phyloP scores from a whole-genome alignment of 2,113 vertebrate genomes.

The Malaclemys terrapin region DNA sequence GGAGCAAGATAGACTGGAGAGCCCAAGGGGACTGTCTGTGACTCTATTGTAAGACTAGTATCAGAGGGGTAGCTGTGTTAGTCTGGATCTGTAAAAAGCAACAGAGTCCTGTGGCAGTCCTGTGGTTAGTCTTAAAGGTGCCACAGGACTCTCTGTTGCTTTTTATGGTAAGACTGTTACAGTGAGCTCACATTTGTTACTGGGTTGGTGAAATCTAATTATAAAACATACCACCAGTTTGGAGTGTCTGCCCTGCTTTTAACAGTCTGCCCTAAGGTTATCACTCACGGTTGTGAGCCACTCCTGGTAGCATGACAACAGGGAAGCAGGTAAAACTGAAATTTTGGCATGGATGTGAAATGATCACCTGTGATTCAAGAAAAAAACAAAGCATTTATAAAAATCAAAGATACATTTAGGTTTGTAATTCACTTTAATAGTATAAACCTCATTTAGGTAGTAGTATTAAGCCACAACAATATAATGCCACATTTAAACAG shows the following conservation, averaged over 20 bases:
- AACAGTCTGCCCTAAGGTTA: not conserved
- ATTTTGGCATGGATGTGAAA: not conserved
- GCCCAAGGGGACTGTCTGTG: no score
- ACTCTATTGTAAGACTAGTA: not conserved
- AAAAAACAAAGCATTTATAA: not conserved
- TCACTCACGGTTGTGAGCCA: not conserved
- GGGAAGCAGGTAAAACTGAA: not conserved
- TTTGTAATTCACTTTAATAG: constrained; percentile 82
- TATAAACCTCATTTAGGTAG: constrained; percentile 84
- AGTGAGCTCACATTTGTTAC: not conserved
- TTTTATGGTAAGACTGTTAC: not conserved
- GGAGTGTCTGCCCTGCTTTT: not conserved
- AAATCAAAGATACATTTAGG: constrained; percentile 1
- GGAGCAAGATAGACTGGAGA: not conserved
- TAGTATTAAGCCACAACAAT: constrained; percentile 89
- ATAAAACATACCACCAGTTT: not conserved
- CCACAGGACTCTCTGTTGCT: no score
- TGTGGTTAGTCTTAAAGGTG: no score
- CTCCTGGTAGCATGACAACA: not conserved
- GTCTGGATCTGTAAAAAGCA: no score
- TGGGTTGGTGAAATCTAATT: not conserved
- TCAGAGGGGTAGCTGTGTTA: no score
- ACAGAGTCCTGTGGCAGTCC: no score
- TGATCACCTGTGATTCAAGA: not conserved
- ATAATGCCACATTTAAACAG: constrained; percentile 86